Conservation (phyloP, 2,888 invertebrate genomes). For the Scrobipalpa atriplicella region DNA sequence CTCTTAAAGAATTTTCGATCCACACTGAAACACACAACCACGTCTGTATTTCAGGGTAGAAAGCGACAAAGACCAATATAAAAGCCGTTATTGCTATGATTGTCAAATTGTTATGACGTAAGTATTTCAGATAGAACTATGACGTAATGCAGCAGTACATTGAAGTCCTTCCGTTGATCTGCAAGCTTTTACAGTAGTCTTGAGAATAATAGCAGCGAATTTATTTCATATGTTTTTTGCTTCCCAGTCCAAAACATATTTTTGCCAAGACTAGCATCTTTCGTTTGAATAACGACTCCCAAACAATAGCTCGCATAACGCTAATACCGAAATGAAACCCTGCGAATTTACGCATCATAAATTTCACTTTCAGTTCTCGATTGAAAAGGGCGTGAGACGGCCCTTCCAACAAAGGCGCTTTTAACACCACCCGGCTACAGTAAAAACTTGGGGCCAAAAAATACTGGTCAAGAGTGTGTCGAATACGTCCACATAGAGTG, state of each 20-base stretch:
- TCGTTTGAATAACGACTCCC: conserved; percentile 15
- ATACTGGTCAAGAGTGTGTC: conserved; percentile 37
- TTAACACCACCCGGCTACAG: conserved; percentile 55
- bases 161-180: too few species aligned
- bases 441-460: conserved; percentile 57
- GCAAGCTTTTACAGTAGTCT: too few species aligned
- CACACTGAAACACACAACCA: too few species aligned
- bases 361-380: conserved; percentile 58
- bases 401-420: conserved; percentile 61
- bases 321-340: conserved; percentile 38
- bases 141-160: too few species aligned
- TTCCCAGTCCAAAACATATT: not conserved
- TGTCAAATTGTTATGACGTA: too few species aligned
- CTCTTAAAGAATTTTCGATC: not conserved
- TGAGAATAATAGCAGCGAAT: not conserved
- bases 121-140: too few species aligned
- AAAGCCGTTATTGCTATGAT: too few species aligned
- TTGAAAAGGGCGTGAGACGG: conserved; percentile 58
- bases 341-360: conserved; percentile 59
- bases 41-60: too few species aligned
- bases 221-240: not conserved
- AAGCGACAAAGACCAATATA: too few species aligned
- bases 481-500: too few species aligned
- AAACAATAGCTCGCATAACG: conserved; percentile 27
- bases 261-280: conserved; percentile 15